Percentiles rank a stretch among this genome's conserved stretches.
These are phyloP conservation scores for Neodon shergylaensis DNA, from an alignment of 2,113 vertebrate species.

Conservation along the genomic window DNA sequence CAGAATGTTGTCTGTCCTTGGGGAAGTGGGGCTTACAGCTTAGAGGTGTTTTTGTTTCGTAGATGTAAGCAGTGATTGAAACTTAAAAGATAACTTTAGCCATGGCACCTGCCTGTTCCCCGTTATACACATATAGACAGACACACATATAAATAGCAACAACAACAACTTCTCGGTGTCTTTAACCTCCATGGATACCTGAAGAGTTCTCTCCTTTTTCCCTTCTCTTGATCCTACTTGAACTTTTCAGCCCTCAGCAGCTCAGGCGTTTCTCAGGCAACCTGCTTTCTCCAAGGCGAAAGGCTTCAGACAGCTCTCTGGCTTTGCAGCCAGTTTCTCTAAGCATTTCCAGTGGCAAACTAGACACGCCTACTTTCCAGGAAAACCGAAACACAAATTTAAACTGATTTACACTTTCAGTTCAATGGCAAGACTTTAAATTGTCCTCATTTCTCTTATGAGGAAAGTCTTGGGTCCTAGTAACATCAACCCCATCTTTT, in stretches of 20 bases:
- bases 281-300: background rate
- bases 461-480: background rate
- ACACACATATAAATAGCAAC: background rate
- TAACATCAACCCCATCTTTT: background rate
- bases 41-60: background rate
- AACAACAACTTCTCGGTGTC: too few relatives aligned
- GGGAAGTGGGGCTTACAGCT: background rate
- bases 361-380: background rate
- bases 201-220: background rate
- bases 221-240: background rate
- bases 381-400: background rate
- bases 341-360: background rate
- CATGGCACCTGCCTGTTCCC: background rate
- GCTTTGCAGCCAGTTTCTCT: background rate
- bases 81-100: background rate
- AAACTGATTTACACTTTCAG: background rate
- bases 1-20: background rate
- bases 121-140: background rate
- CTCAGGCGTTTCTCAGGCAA: background rate
- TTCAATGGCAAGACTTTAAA: background rate
- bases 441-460: background rate
- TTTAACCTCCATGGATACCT: background rate
- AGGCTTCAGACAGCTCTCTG: background rate
- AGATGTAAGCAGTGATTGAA: background rate
- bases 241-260: background rate